Conservation (phyloP, 2,113 vertebrate genomes). For the Xenopus laevis region DNA sequence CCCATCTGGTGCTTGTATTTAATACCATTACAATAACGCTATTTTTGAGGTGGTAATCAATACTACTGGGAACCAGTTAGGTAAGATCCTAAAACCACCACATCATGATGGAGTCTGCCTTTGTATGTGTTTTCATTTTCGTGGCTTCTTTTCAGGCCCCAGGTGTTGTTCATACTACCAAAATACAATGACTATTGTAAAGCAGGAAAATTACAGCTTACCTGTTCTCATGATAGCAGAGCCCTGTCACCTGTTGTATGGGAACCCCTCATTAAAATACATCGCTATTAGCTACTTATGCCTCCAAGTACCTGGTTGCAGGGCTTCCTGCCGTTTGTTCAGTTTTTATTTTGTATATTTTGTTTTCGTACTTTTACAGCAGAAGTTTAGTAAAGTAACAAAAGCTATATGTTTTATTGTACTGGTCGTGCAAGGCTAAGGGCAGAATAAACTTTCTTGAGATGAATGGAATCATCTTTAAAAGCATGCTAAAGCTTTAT, state of each 20-base stretch:
- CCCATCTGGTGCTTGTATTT: too few species aligned
- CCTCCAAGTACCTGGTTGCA: too few species aligned
- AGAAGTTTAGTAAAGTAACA: too few species aligned
- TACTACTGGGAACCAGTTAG: conserved; percentile 41
- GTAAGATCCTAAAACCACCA: conserved; percentile 48
- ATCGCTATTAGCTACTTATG: background rate
- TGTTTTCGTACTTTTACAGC: too few species aligned
- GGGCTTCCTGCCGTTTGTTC: too few species aligned
- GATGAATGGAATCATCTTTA: too few species aligned
- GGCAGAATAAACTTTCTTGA: too few species aligned
- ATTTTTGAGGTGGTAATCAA: conserved; percentile 50
- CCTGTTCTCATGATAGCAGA: background rate
- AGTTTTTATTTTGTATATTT: too few species aligned
- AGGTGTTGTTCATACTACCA: background rate
- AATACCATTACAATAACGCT: too few species aligned
- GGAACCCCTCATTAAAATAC: background rate
- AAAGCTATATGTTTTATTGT: too few species aligned
- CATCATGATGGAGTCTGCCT: conserved; percentile 45
- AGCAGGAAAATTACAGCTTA: background rate
- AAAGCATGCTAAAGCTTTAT: too few species aligned
- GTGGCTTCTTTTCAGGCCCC: conserved; percentile 42
- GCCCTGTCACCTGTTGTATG: background rate
- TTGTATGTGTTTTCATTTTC: conserved; percentile 32
- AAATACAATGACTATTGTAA: background rate
- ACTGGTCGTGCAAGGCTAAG: too few species aligned